phyloP scores from a whole-genome alignment of 2,113 vertebrate species.

The Capreolus pygargus region DNA sequence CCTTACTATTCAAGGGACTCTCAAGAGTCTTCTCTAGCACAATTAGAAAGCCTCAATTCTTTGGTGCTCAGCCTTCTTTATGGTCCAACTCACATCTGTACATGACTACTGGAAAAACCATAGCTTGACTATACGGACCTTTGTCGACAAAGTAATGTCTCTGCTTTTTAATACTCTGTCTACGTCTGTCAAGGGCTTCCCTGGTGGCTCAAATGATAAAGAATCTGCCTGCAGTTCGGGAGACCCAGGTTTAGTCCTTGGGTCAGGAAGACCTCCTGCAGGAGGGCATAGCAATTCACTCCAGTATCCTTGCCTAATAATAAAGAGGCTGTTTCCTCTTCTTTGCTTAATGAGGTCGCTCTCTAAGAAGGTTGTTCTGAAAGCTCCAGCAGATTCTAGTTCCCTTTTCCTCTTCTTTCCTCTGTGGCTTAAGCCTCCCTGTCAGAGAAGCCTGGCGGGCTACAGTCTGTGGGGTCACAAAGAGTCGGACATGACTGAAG shows the following conservation, averaged over 20 bases:
- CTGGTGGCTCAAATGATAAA: background rate
- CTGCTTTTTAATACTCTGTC: background rate
- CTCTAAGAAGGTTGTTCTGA: background rate
- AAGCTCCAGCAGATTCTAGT: background rate
- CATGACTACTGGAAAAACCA: background rate
- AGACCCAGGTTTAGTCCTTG: background rate
- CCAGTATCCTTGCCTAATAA: background rate
- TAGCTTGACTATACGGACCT: background rate
- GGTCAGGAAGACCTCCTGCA: background rate
- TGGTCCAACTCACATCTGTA: background rate
- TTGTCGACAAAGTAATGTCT: background rate
- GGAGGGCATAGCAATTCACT: background rate
- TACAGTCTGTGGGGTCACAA: background rate
- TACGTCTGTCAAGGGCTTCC: background rate
- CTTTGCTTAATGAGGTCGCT: background rate
- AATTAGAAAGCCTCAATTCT: background rate
- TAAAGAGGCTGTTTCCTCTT: background rate
- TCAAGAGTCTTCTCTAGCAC: background rate
- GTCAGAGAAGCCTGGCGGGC: background rate
- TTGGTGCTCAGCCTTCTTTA: background rate
- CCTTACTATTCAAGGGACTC: background rate
- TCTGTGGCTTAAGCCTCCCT: constrained; percentile 72
- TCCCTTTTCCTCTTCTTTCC: background rate
- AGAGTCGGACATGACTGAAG: background rate
- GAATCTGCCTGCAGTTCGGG: background rate